These are phyloP conservation scores for Ambastaia sidthimunki DNA, from an alignment of 2,797 vertebrate species.

Conservation along the genomic window DNA sequence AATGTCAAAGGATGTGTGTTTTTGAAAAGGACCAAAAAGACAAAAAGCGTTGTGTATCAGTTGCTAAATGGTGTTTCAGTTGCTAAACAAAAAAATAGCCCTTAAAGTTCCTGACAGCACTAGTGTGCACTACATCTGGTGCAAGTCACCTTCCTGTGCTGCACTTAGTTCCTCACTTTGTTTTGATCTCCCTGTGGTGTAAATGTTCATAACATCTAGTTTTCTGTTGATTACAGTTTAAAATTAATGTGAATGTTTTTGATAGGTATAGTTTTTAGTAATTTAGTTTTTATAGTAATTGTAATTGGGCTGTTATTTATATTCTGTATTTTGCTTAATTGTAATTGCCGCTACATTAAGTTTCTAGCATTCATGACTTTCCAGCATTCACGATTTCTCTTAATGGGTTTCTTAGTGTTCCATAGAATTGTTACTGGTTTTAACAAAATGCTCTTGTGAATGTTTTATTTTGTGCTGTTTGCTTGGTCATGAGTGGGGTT, in stretches of 20 bases:
- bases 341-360: neutral
- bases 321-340: neutral
- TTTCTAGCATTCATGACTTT: neutral
- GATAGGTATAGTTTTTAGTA: neutral
- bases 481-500: no score
- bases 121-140: conserved; percentile 20
- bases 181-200: neutral
- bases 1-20: conserved; percentile 86
- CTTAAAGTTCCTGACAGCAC: conserved; percentile 74
- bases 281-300: no score
- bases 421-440: neutral
- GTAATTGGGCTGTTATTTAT: neutral
- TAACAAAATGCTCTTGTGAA: no score
- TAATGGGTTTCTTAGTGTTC: neutral
- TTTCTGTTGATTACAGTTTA: neutral
- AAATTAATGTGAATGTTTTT: neutral
- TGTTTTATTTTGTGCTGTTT: no score
- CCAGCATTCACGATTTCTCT: neutral
- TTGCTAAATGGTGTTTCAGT: conserved; percentile 77
- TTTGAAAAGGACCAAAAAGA: conserved; percentile 82
- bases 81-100: conserved; percentile 76
- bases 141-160: neutral
- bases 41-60: conserved; percentile 82
- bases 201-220: neutral
- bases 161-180: conserved; percentile 5